Evolutionary conservation across 2,113 vertebrate genomes (phyloP), one percentile per base, ranked within the genome.

Genomic region (Tor tambroides): DNA sequence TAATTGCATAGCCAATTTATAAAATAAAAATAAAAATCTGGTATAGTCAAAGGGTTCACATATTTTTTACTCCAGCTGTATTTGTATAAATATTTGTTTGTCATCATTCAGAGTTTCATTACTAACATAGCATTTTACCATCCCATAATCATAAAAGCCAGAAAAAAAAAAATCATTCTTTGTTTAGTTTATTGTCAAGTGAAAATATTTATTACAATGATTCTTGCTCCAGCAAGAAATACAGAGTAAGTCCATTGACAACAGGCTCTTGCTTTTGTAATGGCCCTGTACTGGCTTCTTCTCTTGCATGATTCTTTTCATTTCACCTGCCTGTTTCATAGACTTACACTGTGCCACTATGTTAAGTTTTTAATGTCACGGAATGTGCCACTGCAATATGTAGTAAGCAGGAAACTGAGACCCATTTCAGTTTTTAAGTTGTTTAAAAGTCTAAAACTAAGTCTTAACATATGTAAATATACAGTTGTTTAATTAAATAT

Each of bases 171-270:
- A 82, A 6, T 54, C 7, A 84, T 71, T 74, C 3, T 51, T 71
- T 54, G 8, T 78, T 78, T 41, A 35, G 2, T 83, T 83, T 54
- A 51, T 51, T 71, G 61, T 15, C 12, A 49, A 71, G 19, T 83
- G 28, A 51, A 83, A 23, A 32, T 71, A 32, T 71, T 74, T 35
- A 82, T 17, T n/a, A 41, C 21, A 59, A 2, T 59, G 2, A 56
- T 26, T 74, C 15, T 35, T 72, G 35, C 5, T 63, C 30, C 19
- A 46, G 21, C 23, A 63, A 46, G 90, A 92, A 80, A 86, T 89
- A 87, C 23, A 92, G 88, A 90, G 78, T 82, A 81, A 86, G 94
- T 96, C 95, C 95, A 95, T 96, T 95, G 95, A 96, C 95, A 95
- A 88, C 94, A 96, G 95, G 88, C 90, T 92, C 72, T 80, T 80